Evolutionary conservation across 2,888 invertebrate genomes (phyloP), one percentile per base, ranked within the genome.

Genomic region (Scelioninae gen. 2): DNA sequence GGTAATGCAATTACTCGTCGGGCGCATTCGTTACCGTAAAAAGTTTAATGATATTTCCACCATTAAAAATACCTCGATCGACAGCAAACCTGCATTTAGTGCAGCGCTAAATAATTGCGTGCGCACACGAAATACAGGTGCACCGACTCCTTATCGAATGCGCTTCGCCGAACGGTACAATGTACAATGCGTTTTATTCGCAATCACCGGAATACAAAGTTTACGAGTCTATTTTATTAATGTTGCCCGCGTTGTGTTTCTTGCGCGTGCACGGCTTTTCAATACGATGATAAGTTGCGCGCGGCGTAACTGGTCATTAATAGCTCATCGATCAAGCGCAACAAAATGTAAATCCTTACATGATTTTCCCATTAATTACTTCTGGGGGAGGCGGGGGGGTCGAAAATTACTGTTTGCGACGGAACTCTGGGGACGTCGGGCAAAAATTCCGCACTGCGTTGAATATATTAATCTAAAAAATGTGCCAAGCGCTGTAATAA

Each of bases 251-350:
- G 10, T n/a, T 15, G n/a, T n/a, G n/a, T n/a, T 6, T 39, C 39
- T 37, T 35, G 11, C 18, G 16, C n/a, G 25, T 19, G 9, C 19
- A 6, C 11, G n/a, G 28, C 35, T 43, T 31, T 55, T 31, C 39
- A 45, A 57, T 57, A 57, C 48, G 55, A 46, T 65, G 48, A 65
- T 55, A 46, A 55, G 64, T 64, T 64, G 41, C 53, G 22, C 33
- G 31, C 53, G 16, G 43, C 53, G 57, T 48, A 65, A 55, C 53
- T 57, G 57, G 48, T 65, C 65, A 46, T 65, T 65, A 65, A 65
- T 65, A 65, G 39, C 65, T 48, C 65, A 65, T 65, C 65, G 65
- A 55, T 65, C 65, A 57, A 35, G 28, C 39, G 39, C 25, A 19
- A 25, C 55, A 48, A 35, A 64, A 39, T 57, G 13, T 57, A 65